phyloP scores from a whole-genome alignment of 2,797 vertebrate genomes.

The Trachurus trachurus region DNA sequence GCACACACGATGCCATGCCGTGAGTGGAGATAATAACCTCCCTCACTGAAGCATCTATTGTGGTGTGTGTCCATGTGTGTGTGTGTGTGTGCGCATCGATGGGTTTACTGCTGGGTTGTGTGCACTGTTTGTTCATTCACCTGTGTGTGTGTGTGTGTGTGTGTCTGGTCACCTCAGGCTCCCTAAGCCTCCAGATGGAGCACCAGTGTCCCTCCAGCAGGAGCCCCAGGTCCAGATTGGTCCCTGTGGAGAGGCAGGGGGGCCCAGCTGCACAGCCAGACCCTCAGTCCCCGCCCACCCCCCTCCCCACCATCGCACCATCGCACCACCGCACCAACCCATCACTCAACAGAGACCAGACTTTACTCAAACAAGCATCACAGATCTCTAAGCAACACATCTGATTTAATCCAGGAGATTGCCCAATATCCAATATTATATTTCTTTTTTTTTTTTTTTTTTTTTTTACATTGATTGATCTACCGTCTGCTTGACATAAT shows the following conservation, averaged over 20 bases:
- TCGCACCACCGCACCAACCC: no score
- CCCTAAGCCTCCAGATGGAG: slow-evolving; percentile 46
- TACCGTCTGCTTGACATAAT: not conserved
- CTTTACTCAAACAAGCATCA: not conserved
- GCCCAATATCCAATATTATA: not conserved
- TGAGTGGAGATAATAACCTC: slow-evolving; percentile 47
- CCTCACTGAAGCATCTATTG: not conserved
- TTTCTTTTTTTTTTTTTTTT: no score
- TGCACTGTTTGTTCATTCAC: slow-evolving; percentile 26
- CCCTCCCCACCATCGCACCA: not conserved
- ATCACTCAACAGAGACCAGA: not conserved
- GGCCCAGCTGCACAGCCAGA: not conserved
- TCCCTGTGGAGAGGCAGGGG: slow-evolving; percentile 36
- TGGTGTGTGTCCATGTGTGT: slow-evolving; percentile 6
- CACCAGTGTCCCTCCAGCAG: slow-evolving; percentile 27
- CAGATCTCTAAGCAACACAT: not conserved
- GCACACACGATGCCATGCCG: slow-evolving; percentile 21
- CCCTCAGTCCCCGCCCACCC: not conserved
- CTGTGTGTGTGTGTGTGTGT: slow-evolving; percentile 39
- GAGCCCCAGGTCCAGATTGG: slow-evolving; percentile 54
- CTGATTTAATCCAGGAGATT: not conserved
- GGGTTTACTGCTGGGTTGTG: not conserved
- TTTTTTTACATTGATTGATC: not conserved
- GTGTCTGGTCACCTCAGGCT: slow-evolving; percentile 32
- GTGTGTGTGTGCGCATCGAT: slow-evolving; percentile 1